Evolutionary conservation across 2,797 vertebrate genomes (phyloP).

Genomic region (Urocyon cinereoargenteus): DNA sequence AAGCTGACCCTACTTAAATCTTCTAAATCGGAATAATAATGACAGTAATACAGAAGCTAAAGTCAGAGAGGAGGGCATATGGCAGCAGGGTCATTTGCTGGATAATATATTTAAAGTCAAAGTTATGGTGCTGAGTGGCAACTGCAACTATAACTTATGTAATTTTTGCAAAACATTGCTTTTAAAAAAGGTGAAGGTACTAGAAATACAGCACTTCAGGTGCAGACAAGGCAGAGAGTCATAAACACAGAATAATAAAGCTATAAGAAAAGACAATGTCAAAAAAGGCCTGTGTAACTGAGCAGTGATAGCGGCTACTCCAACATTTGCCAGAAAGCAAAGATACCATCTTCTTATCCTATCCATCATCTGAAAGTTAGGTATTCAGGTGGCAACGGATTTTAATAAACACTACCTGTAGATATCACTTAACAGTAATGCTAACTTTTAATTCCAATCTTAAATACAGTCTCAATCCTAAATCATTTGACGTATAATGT

Average conservation of each 20-base stretch:
- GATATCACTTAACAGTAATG: not conserved
- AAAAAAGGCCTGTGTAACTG: not conserved
- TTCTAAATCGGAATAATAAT: slow-evolving; percentile 6
- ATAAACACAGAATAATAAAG: slow-evolving; percentile 11
- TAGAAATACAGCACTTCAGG: not conserved
- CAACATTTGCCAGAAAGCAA: not conserved
- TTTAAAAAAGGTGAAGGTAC: not conserved
- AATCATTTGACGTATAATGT: not conserved
- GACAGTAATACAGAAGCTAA: slow-evolving; percentile 6
- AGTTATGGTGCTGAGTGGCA: not conserved
- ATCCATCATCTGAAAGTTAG: not conserved
- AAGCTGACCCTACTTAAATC: not conserved
- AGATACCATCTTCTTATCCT: not conserved
- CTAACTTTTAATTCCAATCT: slow-evolving; percentile 39
- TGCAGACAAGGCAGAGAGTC: not conserved
- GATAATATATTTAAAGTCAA: not conserved
- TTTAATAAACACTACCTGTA: not conserved
- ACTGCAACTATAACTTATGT: not conserved
- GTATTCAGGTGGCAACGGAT: not conserved
- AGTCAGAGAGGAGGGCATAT: not conserved
- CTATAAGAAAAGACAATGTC: not conserved
- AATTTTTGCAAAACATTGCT: slow-evolving; percentile 4
- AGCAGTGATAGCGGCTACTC: not conserved
- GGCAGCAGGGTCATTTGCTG: not conserved
- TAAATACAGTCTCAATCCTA: slow-evolving; percentile 4